A percentile compares a stretch with the other conserved stretches of the same genome.
Conservation (phyloP, 2,797 vertebrate species). For the Phataginus tricuspis region DNA sequence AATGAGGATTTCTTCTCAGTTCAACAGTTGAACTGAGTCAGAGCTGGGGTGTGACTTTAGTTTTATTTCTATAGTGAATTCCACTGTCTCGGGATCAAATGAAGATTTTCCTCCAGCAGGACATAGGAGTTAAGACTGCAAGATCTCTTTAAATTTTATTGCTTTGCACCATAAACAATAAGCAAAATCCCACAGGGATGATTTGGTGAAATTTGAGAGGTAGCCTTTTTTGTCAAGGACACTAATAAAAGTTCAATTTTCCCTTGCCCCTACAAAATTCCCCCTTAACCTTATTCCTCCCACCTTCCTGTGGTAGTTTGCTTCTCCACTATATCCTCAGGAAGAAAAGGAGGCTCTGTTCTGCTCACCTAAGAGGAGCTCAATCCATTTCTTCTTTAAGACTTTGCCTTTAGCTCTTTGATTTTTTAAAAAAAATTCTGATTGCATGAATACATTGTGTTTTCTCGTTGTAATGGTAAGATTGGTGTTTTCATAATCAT, state of each 20-base stretch:
- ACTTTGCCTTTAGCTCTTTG: not conserved
- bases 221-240: not conserved
- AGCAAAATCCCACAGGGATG: not conserved
- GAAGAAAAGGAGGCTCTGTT: not conserved
- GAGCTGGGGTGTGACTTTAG: not conserved
- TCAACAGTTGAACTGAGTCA: not conserved
- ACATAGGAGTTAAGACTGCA: not conserved
- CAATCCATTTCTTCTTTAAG: not conserved
- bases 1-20: not conserved
- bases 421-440: not conserved
- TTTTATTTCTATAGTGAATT: not conserved
- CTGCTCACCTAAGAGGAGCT: not conserved
- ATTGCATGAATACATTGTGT: not conserved
- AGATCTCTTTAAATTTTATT: not conserved
- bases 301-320: not conserved
- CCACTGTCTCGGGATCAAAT: not conserved
- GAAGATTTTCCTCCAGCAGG: not conserved
- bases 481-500: not conserved
- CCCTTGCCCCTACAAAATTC: not conserved
- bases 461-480: not conserved
- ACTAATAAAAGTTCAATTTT: not conserved
- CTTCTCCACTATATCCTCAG: not conserved
- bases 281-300: not conserved
- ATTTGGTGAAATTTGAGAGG: not conserved
- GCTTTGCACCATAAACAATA: not conserved